Evolutionary conservation across 2,797 vertebrate species (phyloP).

Genomic region (Carduelis carduelis): DNA sequence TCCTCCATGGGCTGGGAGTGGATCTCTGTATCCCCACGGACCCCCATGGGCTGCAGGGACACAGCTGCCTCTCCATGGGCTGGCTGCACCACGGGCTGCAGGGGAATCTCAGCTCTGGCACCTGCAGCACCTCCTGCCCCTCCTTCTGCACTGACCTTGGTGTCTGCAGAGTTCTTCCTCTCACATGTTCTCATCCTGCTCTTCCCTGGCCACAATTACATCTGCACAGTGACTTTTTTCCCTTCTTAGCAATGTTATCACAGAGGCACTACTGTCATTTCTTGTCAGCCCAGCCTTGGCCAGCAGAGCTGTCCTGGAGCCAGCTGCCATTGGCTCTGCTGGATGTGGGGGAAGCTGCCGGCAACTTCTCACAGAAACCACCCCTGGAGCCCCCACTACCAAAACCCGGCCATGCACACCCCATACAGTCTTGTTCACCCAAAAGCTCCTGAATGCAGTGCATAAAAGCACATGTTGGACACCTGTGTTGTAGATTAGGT

Average conservation of each 20-base stretch:
- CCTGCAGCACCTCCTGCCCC: neutral
- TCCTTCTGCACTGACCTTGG: neutral
- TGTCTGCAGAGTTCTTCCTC: accelerated
- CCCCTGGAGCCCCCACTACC: neutral
- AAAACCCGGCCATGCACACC: neutral
- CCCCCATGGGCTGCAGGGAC: neutral
- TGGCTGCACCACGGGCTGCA: accelerated
- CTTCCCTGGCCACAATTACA: neutral
- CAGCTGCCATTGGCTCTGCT: neutral
- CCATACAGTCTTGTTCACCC: neutral
- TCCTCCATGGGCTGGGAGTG: neutral
- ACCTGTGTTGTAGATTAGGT: neutral
- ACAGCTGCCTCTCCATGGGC: neutral
- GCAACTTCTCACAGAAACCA: neutral
- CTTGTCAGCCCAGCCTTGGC: neutral
- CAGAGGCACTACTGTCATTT: neutral
- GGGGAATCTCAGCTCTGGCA: neutral
- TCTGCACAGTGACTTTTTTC: neutral
- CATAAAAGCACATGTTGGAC: neutral
- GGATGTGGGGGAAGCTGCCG: neutral
- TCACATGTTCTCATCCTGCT: neutral
- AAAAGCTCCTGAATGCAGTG: neutral
- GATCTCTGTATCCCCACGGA: neutral
- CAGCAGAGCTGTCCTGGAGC: neutral
- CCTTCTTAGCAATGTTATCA: neutral